Evolutionary conservation across 2,888 invertebrate genomes (phyloP).

Genomic region (Melanostoma scalare): DNA sequence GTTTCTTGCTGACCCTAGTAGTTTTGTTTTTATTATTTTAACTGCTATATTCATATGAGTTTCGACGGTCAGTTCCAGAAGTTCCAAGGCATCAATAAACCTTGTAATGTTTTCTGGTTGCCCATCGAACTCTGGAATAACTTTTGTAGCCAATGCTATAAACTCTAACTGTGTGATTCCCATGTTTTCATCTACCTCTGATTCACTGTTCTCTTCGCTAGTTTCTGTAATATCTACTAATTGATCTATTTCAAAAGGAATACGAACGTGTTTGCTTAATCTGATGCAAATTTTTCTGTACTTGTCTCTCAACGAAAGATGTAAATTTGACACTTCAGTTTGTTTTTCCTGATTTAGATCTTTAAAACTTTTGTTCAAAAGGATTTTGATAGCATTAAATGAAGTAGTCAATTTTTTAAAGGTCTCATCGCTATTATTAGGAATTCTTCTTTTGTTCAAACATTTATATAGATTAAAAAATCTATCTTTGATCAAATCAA

Average conservation of each 20-base stretch:
- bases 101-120: conserved; percentile 1
- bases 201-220: not conserved
- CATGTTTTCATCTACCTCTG: not conserved
- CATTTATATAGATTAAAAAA: too few species aligned
- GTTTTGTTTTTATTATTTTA: conserved; percentile 3
- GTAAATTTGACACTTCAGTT: not conserved
- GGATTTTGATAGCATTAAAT: not conserved
- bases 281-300: conserved; percentile 7
- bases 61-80: conserved; percentile 1
- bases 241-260: conserved; percentile 18
- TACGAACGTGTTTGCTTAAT: not conserved
- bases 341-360: not conserved
- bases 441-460: too few species aligned
- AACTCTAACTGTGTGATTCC: not conserved
- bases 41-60: not conserved
- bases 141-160: not conserved
- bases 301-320: not conserved
- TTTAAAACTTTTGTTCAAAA: too few species aligned
- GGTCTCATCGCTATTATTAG: too few species aligned
- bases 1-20: conserved; percentile 4
- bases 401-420: too few species aligned
- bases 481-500: too few species aligned
- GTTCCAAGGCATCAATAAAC: conserved; percentile 10
- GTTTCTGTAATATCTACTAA: not conserved
- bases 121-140: not conserved